Conservation (phyloP, 2,888 invertebrate species). For the Pyrrhia umbra region DNA sequence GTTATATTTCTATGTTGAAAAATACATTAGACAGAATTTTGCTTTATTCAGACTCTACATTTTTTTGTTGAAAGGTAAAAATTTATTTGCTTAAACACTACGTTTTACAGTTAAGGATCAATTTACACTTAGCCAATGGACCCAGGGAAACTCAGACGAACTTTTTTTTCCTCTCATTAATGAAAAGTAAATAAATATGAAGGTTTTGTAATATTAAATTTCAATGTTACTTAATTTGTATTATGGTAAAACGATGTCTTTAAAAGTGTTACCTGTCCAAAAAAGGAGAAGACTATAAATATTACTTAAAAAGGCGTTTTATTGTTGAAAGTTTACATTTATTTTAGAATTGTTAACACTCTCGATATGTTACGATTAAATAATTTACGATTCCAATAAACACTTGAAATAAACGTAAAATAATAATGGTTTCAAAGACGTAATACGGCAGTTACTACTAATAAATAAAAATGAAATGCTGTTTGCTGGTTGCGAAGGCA, state of each 20-base stretch:
- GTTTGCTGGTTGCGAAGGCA: no score
- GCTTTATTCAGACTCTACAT: no score
- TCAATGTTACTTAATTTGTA: background rate
- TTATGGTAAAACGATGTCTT: background rate
- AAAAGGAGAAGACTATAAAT: constrained; percentile 12
- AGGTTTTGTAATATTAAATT: no score
- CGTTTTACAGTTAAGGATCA: no score
- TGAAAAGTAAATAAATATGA: no score
- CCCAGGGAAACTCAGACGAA: no score
- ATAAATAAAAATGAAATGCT: no score
- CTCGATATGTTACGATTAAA: no score
- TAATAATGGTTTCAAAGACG: background rate
- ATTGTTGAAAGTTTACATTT: constrained; percentile 14
- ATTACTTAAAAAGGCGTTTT: constrained; percentile 20
- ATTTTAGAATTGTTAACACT: constrained; percentile 10
- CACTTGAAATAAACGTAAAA: background rate
- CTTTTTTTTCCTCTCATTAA: no score
- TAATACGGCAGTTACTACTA: background rate
- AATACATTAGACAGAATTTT: background rate
- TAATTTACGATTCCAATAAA: constrained; percentile 26
- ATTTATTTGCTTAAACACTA: no score
- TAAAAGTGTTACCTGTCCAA: background rate
- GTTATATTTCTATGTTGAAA: background rate
- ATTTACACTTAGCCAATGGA: no score
- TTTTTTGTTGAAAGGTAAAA: no score